Conservation (phyloP, 2,797 vertebrate genomes). For the Tauraco hartlaubi region DNA sequence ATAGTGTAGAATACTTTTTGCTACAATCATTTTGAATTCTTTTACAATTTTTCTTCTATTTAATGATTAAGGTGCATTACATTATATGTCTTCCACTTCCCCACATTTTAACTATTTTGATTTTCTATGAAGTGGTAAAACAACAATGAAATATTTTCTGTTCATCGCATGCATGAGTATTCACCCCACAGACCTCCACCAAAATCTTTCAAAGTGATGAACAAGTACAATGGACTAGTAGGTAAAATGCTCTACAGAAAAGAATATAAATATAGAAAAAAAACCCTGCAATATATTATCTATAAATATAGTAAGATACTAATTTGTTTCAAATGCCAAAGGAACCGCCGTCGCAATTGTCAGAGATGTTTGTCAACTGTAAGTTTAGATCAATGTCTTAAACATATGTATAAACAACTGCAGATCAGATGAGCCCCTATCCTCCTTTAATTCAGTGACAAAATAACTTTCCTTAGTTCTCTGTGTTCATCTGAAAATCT, state of each 20-base stretch:
- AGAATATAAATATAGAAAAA: background rate
- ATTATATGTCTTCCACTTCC: background rate
- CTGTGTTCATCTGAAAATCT: background rate
- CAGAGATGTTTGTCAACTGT: background rate
- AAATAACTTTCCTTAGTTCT: background rate
- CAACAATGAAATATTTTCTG: background rate
- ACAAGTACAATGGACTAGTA: background rate
- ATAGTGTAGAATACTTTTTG: background rate
- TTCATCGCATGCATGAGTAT: background rate
- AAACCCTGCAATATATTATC: background rate
- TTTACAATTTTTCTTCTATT: background rate
- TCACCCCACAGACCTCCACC: background rate
- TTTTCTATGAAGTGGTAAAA: background rate
- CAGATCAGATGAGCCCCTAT: background rate
- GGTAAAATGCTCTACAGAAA: background rate
- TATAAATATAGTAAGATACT: background rate
- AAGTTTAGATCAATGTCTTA: background rate
- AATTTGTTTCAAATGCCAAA: background rate
- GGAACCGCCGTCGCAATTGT: background rate
- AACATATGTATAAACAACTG: background rate
- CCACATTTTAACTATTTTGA: background rate
- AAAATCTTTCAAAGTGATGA: background rate
- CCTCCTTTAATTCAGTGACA: background rate
- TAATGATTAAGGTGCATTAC: background rate
- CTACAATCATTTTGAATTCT: background rate